Conservation (phyloP, 2,797 vertebrate species). For the Melanotaenia boesemani region DNA sequence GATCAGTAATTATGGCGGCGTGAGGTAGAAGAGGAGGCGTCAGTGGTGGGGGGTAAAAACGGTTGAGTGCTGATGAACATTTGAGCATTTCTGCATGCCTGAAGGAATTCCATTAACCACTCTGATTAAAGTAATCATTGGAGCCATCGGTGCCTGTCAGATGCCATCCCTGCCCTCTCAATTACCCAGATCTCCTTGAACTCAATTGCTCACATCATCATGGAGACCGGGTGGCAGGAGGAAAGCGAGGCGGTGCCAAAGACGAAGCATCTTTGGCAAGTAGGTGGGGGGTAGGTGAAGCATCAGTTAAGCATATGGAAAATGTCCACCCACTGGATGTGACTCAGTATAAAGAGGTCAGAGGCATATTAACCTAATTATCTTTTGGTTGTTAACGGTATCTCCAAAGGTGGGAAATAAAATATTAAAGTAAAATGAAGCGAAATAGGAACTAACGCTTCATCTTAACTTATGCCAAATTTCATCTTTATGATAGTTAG, state of each 20-base stretch:
- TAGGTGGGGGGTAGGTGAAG: constrained; percentile 10
- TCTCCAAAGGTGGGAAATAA: neutral
- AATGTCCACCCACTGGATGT: constrained; percentile 52
- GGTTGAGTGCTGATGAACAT: constrained; percentile 80
- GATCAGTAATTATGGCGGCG: constrained; percentile 67
- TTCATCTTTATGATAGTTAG: neutral
- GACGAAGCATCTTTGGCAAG: constrained; percentile 16
- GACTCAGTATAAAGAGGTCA: constrained; percentile 19
- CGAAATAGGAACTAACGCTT: neutral
- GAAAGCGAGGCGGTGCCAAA: constrained; percentile 25
- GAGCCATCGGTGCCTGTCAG: constrained; percentile 87
- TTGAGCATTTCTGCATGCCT: constrained; percentile 83
- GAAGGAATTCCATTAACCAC: constrained; percentile 86
- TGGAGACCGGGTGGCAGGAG: constrained; percentile 53
- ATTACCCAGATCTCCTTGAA: constrained; percentile 87
- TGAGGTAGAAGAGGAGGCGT: constrained; percentile 42
- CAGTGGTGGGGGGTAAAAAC: constrained; percentile 36
- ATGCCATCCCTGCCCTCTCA: constrained; percentile 87
- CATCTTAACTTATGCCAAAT: neutral
- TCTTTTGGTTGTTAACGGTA: constrained; percentile 1
- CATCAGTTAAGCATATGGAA: constrained; percentile 57
- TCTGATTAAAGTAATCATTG: constrained; percentile 88
- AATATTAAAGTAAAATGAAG: neutral
- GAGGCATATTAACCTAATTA: constrained; percentile 50
- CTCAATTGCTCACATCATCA: constrained; percentile 80